Percentiles rank a stretch among this genome's conserved stretches.
These are phyloP conservation scores for Alligator mississippiensis DNA, from an alignment of 2,113 vertebrate species.

Conservation along the genomic window DNA sequence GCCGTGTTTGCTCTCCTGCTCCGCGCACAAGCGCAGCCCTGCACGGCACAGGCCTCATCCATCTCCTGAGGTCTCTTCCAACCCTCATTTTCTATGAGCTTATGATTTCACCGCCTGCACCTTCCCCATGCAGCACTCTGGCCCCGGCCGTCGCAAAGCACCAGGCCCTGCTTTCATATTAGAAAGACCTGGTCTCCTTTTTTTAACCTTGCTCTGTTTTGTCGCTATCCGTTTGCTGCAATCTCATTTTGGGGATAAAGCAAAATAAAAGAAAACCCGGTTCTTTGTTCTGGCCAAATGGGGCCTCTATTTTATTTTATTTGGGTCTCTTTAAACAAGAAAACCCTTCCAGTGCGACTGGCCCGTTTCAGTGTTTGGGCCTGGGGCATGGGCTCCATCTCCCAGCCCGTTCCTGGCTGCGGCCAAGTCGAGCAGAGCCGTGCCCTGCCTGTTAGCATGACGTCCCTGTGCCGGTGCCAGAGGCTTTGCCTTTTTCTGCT, in stretches of 20 bases:
- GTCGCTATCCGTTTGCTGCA: neutral
- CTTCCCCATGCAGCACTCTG: neutral
- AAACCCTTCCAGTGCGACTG: neutral
- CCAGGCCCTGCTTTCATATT: neutral
- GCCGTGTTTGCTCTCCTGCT: no score
- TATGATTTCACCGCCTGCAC: neutral
- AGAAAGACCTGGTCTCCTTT: neutral
- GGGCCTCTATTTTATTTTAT: no score
- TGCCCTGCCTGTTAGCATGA: neutral
- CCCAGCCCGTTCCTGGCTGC: no score
- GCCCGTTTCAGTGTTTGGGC: neutral
- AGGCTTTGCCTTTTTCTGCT: neutral
- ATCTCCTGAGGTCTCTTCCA: no score
- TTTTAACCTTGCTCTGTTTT: neutral
- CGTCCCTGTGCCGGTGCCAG: neutral
- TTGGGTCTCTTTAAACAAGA: no score
- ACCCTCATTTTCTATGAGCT: no score
- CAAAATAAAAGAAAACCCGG: neutral
- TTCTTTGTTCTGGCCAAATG: neutral
- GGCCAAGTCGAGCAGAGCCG: no score
- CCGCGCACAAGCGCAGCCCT: no score
- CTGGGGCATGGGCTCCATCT: neutral
- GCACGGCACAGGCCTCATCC: no score
- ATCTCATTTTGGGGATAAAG: neutral
- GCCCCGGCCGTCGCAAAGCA: neutral